Percentiles rank a stretch among this genome's conserved stretches.
Evolutionary conservation across 2,797 vertebrate species (phyloP).

Genomic region (Lates japonicus): DNA sequence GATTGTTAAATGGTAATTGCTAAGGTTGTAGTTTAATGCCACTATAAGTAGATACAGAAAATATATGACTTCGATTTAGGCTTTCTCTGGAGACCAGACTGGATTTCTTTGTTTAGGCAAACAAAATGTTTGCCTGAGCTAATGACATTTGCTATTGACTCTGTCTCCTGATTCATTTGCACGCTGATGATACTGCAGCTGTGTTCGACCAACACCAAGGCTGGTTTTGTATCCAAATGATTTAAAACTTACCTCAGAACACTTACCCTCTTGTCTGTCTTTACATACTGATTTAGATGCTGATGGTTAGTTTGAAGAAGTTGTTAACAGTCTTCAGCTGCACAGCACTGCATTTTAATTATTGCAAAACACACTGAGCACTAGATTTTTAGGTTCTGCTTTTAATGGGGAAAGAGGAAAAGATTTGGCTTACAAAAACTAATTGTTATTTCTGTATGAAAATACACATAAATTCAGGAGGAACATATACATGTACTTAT

Average conservation of each 20-base stretch:
- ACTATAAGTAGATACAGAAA: background rate
- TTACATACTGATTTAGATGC: background rate
- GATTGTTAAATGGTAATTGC: background rate
- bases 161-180: slow-evolving; percentile 45
- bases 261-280: background rate
- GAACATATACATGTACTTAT: too few relatives aligned
- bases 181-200: slow-evolving; percentile 49
- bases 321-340: background rate
- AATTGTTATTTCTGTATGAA: too few relatives aligned
- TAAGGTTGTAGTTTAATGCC: too few relatives aligned
- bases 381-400: background rate
- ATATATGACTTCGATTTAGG: background rate
- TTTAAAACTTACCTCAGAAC: background rate
- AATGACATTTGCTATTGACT: slow-evolving; percentile 58
- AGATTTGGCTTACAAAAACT: too few relatives aligned
- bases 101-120: slow-evolving; percentile 52
- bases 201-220: background rate
- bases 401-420: background rate
- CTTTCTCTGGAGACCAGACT: slow-evolving; percentile 16
- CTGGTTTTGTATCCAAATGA: slow-evolving; percentile 8
- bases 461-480: too few relatives aligned
- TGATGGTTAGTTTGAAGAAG: background rate
- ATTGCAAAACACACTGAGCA: background rate
- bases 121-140: slow-evolving; percentile 61
- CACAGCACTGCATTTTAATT: background rate